Percentiles rank a stretch among this genome's conserved stretches.
Evolutionary conservation across 2,113 vertebrate species (phyloP).

Genomic region (Ranitomeya variabilis): DNA sequence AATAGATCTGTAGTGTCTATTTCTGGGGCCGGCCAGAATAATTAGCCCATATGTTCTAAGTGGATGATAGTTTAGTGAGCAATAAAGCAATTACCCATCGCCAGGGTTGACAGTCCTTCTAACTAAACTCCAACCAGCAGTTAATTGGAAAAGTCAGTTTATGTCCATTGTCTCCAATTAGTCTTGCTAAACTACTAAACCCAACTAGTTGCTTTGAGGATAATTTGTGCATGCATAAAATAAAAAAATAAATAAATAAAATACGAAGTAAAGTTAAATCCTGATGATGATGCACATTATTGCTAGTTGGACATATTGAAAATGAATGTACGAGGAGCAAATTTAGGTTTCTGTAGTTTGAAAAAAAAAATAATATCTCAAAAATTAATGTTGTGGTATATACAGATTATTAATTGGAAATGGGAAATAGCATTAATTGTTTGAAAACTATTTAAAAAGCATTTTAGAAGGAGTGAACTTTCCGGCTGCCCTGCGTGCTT

Average conservation of each 20-base stretch:
- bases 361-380: neutral
- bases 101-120: conserved; percentile 87
- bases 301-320: neutral
- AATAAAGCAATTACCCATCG: conserved; percentile 96
- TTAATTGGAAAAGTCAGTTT: conserved; percentile 90
- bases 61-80: conserved; percentile 94
- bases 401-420: neutral
- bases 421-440: neutral
- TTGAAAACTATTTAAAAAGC: neutral
- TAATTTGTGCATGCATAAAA: conserved; percentile 77
- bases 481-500: neutral
- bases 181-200: conserved; percentile 79
- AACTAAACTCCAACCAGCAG: conserved; percentile 89
- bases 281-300: neutral
- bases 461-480: neutral
- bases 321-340: neutral
- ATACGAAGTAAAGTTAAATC: neutral
- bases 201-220: conserved; percentile 76
- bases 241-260: conserved; percentile 51
- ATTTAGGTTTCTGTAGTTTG: neutral
- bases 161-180: conserved; percentile 88
- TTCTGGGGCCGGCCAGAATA: conserved; percentile 86
- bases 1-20: conserved; percentile 92
- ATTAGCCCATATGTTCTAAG: conserved; percentile 95
- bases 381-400: neutral